Evolutionary conservation across 2,888 invertebrate genomes (phyloP).

Genomic region (Tinea pellionella): DNA sequence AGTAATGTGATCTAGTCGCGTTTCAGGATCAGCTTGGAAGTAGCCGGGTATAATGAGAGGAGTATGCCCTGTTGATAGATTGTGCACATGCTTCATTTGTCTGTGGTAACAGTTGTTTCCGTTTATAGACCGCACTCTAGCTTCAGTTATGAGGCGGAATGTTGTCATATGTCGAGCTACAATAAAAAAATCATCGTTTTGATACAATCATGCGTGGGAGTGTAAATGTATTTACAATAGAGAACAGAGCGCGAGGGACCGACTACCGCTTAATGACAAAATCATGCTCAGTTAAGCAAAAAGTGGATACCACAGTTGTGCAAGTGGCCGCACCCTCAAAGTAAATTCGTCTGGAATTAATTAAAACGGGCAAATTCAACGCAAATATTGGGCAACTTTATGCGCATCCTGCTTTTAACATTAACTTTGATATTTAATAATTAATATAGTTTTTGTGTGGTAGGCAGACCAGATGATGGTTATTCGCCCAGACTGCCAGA

Average conservation of each 20-base stretch:
- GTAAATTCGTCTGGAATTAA: conserved; percentile 35
- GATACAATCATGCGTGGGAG: neutral
- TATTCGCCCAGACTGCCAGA: too few species aligned
- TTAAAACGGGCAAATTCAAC: conserved; percentile 19
- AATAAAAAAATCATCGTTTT: neutral
- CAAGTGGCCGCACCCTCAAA: conserved; percentile 25
- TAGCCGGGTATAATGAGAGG: too few species aligned
- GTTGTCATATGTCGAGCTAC: too few species aligned
- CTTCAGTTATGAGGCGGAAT: too few species aligned
- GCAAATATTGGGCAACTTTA: conserved; percentile 12
- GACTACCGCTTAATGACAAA: conserved; percentile 21
- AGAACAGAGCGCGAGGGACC: neutral
- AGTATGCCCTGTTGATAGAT: too few species aligned
- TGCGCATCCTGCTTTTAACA: conserved; percentile 2
- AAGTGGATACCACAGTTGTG: conserved; percentile 20
- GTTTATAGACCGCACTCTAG: too few species aligned
- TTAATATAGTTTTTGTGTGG: neutral
- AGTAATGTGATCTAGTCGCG: too few species aligned
- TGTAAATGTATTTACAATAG: neutral
- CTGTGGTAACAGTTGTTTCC: too few species aligned
- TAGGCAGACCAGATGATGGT: too few species aligned
- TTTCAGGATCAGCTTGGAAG: too few species aligned
- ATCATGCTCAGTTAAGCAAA: conserved; percentile 40
- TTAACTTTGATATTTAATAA: neutral
- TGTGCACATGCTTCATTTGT: too few species aligned